Evolutionary conservation across 2,888 invertebrate genomes (phyloP).

Genomic region (Stomorhina lunata): DNA sequence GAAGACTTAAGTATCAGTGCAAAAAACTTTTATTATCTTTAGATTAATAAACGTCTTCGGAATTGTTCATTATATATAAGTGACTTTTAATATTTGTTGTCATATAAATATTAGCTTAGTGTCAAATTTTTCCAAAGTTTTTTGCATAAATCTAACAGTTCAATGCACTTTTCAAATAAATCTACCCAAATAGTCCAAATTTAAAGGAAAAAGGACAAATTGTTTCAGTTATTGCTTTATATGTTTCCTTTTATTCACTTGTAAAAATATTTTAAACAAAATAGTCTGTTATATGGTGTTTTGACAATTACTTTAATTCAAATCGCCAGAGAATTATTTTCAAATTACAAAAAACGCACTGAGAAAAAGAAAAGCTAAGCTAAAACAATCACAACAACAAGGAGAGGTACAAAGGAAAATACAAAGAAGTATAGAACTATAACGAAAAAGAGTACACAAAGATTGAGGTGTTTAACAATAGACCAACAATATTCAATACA

Average conservation of each 20-base stretch:
- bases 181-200: no score
- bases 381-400: background rate
- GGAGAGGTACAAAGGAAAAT: constrained; percentile 4
- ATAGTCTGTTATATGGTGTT: constrained; percentile 19
- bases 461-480: constrained; percentile 26
- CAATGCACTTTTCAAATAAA: no score
- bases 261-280: no score
- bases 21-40: no score
- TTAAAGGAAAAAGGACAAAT: no score
- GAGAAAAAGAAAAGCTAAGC: constrained; percentile 13
- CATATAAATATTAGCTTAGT: no score
- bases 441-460: background rate
- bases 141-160: no score
- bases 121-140: no score
- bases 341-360: constrained; percentile 36
- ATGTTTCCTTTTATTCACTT: background rate
- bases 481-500: constrained; percentile 22
- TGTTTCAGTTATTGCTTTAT: background rate
- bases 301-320: constrained; percentile 44
- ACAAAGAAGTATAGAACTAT: background rate
- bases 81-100: no score
- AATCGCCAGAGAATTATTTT: constrained; percentile 49
- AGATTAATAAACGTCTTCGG: no score
- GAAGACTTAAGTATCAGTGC: no score
- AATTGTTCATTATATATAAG: no score